Evolutionary conservation across 2,888 invertebrate genomes (phyloP).

Genomic region (Strigamia transsilvanica): DNA sequence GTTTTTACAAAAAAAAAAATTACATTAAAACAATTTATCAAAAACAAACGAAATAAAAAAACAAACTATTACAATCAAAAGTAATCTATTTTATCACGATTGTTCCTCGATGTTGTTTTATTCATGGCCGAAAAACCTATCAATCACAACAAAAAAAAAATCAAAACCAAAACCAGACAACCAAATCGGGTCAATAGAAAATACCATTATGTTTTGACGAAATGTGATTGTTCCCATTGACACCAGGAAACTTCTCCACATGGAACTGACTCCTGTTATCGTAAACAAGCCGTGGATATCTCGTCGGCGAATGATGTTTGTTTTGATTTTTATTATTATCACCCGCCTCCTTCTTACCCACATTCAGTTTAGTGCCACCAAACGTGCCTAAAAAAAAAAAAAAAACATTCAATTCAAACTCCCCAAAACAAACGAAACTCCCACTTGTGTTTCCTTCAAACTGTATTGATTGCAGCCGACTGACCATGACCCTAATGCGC

Average conservation of each 20-base stretch:
- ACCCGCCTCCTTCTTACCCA: not conserved
- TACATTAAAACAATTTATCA: too few species aligned
- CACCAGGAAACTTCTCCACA: slow-evolving; percentile 9
- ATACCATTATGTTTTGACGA: not conserved
- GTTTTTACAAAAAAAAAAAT: too few species aligned
- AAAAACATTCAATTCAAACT: not conserved
- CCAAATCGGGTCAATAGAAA: not conserved
- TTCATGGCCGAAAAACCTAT: slow-evolving; percentile 9
- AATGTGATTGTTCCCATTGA: slow-evolving; percentile 11
- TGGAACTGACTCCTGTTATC: slow-evolving; percentile 50
- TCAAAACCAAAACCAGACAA: not conserved
- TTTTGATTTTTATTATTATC: not conserved
- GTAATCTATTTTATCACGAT: not conserved
- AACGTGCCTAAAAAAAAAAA: not conserved
- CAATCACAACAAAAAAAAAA: not conserved
- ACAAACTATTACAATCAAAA: not conserved
- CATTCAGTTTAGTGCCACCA: not conserved
- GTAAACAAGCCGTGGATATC: slow-evolving; percentile 41
- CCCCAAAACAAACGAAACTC: too few species aligned
- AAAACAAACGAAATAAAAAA: too few species aligned
- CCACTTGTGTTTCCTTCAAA: too few species aligned
- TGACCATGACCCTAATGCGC: not conserved
- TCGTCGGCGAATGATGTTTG: not conserved
- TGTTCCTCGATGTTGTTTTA: slow-evolving; percentile 14
- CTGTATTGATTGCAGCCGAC: not conserved